Base-by-base conservation (phyloP, 1,140 invertebrate species). In the Saccostrea echinata region DNA sequence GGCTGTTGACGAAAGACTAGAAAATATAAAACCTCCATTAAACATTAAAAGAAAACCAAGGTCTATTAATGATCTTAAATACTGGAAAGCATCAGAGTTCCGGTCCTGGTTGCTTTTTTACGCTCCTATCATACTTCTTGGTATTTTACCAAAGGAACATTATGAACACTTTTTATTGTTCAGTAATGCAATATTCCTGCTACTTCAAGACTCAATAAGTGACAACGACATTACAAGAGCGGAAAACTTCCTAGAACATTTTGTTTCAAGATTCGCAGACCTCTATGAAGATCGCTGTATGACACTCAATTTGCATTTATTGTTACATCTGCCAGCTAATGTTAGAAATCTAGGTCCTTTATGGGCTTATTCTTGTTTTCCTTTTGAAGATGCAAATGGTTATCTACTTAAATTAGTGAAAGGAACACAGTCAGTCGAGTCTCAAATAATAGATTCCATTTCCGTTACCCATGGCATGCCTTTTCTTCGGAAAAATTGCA, bases 31-130 rank as follows among this genome's bases (percentile, higher is more conserved):
- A 81, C 85, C 86, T 57, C 43, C 83, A 6, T 55, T 33, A 53
- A n/a, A 35, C 24, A 86, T 88, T 16, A 61, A 33, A 16, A 85
- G 88, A 84, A 68, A 68, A 53, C 84, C 87, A 85, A 64, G 86
- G 33, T 84, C 57, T 24, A 81, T 90, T 51, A 53, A 16, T 57
- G 82, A 87, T n/a, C 87, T 43, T n/a, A n/a, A n/a, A 82, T 83
- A 83, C 35, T 90, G 85, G 89, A 90, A 90, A 64, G 89, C 89
- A 33, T 90, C 89, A 4, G 87, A 90, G 83, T 83, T 86, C 0
- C 18, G 82, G 27, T 68, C 86, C 3, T 87, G 86, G 86, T 24
- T 87, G 1, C 53, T 87, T 13, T 87, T 43, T 52, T 87, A 87
- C 43, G 80, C 86, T 16, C 12, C 53, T 27, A 27, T 76, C 35